Percentiles rank a stretch among this genome's conserved stretches.
phyloP scores from a whole-genome alignment of 2,888 invertebrate species.

The Bimastos eiseni region DNA sequence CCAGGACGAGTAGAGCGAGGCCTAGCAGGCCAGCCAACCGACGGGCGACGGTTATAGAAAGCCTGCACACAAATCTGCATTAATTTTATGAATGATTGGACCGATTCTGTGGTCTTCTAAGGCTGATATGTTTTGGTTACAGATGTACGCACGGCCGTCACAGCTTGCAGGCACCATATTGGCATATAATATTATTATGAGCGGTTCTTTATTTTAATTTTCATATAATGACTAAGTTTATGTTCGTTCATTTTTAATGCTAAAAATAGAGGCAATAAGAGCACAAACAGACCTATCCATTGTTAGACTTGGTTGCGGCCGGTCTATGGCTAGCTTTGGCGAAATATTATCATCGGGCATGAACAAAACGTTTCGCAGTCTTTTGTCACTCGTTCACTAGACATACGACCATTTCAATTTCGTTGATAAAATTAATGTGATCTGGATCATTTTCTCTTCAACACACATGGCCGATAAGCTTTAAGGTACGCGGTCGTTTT shows the following conservation, averaged over 20 bases:
- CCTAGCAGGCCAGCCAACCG: not conserved
- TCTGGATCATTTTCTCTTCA: too few species aligned
- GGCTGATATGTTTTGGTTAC: not conserved
- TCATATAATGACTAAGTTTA: not conserved
- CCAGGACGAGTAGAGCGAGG: not conserved
- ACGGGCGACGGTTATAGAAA: not conserved
- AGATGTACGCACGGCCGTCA: not conserved
- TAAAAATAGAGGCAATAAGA: not conserved
- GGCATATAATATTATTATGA: not conserved
- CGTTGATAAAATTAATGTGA: too few species aligned
- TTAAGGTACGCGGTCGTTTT: too few species aligned
- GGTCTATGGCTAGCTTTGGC: too few species aligned
- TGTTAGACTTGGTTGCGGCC: not conserved
- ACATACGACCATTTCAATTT: too few species aligned
- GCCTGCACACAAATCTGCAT: not conserved
- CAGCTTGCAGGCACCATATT: not conserved
- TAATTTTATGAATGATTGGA: not conserved
- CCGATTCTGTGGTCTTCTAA: not conserved
- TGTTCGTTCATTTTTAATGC: not conserved
- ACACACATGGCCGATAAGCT: too few species aligned
- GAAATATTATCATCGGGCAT: too few species aligned
- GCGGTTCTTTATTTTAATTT: not conserved
- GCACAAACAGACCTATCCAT: not conserved
- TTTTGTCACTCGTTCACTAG: too few species aligned
- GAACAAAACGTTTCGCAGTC: too few species aligned